A percentile compares a stretch with the other conserved stretches of the same genome.
Evolutionary conservation across 2,888 invertebrate genomes (phyloP).

Genomic region (Ctena decussata): DNA sequence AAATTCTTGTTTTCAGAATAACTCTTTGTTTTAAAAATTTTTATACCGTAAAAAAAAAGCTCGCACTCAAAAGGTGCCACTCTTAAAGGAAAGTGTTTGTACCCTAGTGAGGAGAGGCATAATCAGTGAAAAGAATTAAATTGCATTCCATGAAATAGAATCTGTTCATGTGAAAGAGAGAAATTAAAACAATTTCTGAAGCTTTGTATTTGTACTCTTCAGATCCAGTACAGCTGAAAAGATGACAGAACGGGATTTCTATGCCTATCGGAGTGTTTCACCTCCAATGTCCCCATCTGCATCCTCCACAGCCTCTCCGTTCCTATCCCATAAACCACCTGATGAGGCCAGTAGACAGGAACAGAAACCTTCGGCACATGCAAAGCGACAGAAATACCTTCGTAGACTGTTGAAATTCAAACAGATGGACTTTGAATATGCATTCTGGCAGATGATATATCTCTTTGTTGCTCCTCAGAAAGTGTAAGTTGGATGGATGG

Average conservation of each 20-base stretch:
- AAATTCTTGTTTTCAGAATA: too few species aligned
- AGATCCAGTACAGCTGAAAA: not conserved
- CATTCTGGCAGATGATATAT: conserved; percentile 99
- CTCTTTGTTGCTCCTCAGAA: conserved; percentile 97
- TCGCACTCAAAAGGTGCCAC: too few species aligned
- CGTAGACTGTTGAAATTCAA: conserved; percentile 92
- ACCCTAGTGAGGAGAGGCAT: too few species aligned
- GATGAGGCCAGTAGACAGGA: conserved; percentile 60
- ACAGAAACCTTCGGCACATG: conserved; percentile 91
- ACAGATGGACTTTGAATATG: conserved; percentile 99
- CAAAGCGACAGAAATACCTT: conserved; percentile 91
- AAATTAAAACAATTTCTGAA: too few species aligned
- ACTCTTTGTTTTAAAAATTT: too few species aligned
- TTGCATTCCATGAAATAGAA: too few species aligned
- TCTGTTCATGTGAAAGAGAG: too few species aligned
- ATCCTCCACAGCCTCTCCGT: conserved; percentile 70
- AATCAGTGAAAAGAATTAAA: too few species aligned
- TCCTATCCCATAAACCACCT: conserved; percentile 58
- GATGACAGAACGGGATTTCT: conserved; percentile 55
- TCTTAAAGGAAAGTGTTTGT: too few species aligned
- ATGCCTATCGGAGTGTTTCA: conserved; percentile 73
- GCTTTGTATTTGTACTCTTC: too few species aligned
- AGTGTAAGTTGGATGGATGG: conserved; percentile 90
- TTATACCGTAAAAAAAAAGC: too few species aligned
- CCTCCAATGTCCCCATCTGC: conserved; percentile 79